Conservation (phyloP, 2,888 invertebrate species). For the Spodoptera exigua region DNA sequence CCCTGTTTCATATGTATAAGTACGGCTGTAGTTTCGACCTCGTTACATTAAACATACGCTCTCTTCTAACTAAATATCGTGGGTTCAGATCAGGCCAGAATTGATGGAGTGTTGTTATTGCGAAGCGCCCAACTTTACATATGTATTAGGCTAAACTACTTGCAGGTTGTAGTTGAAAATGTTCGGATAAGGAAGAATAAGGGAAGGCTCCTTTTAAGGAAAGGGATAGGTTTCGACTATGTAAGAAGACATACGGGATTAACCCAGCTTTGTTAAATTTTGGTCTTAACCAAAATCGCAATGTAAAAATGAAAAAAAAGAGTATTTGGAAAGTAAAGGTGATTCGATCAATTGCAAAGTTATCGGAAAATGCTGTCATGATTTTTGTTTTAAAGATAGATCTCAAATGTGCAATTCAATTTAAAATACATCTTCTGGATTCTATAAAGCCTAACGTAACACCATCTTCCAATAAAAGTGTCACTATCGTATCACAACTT, state of each 20-base stretch:
- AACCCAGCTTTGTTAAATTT: too few species aligned
- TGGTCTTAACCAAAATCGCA: too few species aligned
- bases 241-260: not conserved
- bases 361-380: too few species aligned
- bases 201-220: not conserved
- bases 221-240: not conserved
- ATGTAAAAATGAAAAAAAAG: too few species aligned
- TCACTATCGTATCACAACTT: not conserved
- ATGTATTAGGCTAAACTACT: constrained; percentile 34
- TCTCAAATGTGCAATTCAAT: too few species aligned
- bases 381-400: too few species aligned
- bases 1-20: not conserved
- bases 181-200: constrained; percentile 1
- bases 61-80: constrained; percentile 53
- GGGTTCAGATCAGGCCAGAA: constrained; percentile 50
- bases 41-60: constrained; percentile 58
- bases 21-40: constrained; percentile 47
- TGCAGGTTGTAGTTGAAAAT: constrained; percentile 22
- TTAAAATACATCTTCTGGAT: too few species aligned
- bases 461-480: too few species aligned
- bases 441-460: too few species aligned
- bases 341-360: too few species aligned
- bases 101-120: constrained; percentile 48
- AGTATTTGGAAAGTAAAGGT: too few species aligned
- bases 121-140: constrained; percentile 38